Evolutionary conservation across 2,888 invertebrate species (phyloP), one percentile per base, ranked within the genome.

Genomic region (Diarsia mendica): DNA sequence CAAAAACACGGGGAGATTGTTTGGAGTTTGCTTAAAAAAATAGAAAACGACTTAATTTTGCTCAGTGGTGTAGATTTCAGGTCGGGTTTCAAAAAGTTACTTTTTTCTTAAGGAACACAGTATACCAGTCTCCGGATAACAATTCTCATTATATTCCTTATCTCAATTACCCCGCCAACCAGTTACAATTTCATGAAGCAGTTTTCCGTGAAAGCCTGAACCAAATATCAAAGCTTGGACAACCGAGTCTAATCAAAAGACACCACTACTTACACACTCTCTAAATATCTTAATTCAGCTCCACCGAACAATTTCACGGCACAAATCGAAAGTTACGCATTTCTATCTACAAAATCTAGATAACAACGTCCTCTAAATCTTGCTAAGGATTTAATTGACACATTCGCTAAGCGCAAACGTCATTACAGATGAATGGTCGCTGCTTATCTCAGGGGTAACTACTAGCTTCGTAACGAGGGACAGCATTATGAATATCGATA

Each of bases 401-500:
- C 83, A 83, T 85, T 80, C 20, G 69, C 83, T 83, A 80, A 78
- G 82, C 74, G 64, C 64, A 77, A 82, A 80, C 77, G 83, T 85
- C 75, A 83, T 85, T 85, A 71, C 55, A 75, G 71, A 83, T 82
- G 73, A 81, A 84, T 79, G 53, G 77, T 68, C 51, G 51, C 64
- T 74, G 65, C 75, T 85, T 86, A 82, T 86, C 81, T 76, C 13
- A 28, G 51, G 66, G 75, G 74, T 73, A 79, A 80, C 73, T 76
- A 79, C 76, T 67, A 70, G 75, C 77, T 85, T 74, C 67, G 77
- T 92, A 91, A 92, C 92, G 90, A 93, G 92, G 84, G 89, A 90
- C 92, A 91, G 86, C 84, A 87, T 91, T 92, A 91, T 91, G 90
- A 91, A 92, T 92, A 91, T 89, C 90, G 90, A 90, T 91, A 92